Evolutionary conservation across 2,797 vertebrate genomes (phyloP).

Genomic region (Sphaeramia orbicularis): DNA sequence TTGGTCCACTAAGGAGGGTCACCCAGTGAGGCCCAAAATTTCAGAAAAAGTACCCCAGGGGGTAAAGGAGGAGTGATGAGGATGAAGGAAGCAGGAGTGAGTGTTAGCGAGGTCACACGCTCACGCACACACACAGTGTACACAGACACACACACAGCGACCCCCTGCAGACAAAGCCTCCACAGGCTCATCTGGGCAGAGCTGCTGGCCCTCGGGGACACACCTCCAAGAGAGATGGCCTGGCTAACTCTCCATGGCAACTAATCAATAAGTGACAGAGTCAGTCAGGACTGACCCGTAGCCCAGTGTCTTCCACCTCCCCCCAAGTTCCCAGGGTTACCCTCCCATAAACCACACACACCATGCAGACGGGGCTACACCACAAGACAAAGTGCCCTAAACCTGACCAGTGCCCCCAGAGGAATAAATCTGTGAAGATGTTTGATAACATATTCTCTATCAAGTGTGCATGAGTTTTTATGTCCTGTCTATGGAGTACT

Average conservation of each 20-base stretch:
- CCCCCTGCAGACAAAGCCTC: constrained; percentile 80
- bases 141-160: constrained; percentile 48
- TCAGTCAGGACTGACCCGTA: constrained; percentile 84
- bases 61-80: constrained; percentile 43
- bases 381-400: constrained; percentile 45
- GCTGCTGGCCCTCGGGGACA: constrained; percentile 86
- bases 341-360: constrained; percentile 68
- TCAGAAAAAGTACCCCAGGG: constrained; percentile 50
- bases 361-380: constrained; percentile 32
- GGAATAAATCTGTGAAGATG: constrained; percentile 20
- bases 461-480: neutral
- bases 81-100: constrained; percentile 65
- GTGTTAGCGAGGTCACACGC: constrained; percentile 67
- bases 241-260: constrained; percentile 94
- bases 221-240: constrained; percentile 90
- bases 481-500: neutral
- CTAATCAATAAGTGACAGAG: constrained; percentile 95
- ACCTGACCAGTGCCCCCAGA: constrained; percentile 14
- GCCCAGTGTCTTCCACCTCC: constrained; percentile 65
- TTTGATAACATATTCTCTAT: neutral
- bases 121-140: constrained; percentile 25
- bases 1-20: constrained; percentile 8
- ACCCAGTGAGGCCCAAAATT: constrained; percentile 25
- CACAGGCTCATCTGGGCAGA: constrained; percentile 87
- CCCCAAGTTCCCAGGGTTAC: constrained; percentile 79